phyloP scores from a whole-genome alignment of 2,888 invertebrate genomes.

The Lasioglossum lativentre region DNA sequence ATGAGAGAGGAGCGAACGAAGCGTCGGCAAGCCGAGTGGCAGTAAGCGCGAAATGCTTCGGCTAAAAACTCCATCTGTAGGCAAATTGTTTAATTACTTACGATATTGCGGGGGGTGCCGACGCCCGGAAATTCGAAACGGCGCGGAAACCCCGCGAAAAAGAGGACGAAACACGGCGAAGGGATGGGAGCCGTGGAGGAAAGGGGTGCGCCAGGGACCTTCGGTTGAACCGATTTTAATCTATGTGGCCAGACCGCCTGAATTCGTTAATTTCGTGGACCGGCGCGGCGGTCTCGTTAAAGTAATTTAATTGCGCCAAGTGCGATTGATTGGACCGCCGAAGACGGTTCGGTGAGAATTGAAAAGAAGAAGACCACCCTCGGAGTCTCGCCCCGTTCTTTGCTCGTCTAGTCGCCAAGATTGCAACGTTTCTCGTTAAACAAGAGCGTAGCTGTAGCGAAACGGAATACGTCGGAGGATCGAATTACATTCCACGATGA shows the following conservation, averaged over 20 bases:
- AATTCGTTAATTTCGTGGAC: slow-evolving; percentile 61
- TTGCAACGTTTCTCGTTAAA: slow-evolving; percentile 58
- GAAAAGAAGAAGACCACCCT: slow-evolving; percentile 44
- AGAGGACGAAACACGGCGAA: slow-evolving; percentile 28
- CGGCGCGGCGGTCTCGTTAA: slow-evolving; percentile 63
- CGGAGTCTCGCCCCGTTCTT: not conserved
- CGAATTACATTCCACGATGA: slow-evolving; percentile 56
- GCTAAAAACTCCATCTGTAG: slow-evolving; percentile 84
- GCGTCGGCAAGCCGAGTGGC: slow-evolving; percentile 48
- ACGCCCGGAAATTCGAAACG: slow-evolving; percentile 61
- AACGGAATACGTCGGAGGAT: slow-evolving; percentile 32
- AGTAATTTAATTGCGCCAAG: slow-evolving; percentile 70
- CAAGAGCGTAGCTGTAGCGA: slow-evolving; percentile 26
- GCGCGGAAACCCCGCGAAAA: slow-evolving; percentile 55
- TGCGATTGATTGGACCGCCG: slow-evolving; percentile 66
- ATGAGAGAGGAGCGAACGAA: slow-evolving; percentile 68
- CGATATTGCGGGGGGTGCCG: slow-evolving; percentile 68
- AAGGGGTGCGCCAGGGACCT: slow-evolving; percentile 4
- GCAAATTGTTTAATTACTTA: slow-evolving; percentile 84
- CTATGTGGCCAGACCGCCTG: slow-evolving; percentile 53
- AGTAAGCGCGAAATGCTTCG: slow-evolving; percentile 79
- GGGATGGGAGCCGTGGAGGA: not conserved
- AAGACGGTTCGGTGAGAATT: slow-evolving; percentile 56
- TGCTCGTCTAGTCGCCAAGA: slow-evolving; percentile 30
- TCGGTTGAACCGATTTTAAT: slow-evolving; percentile 65